phyloP scores from a whole-genome alignment of 2,113 vertebrate genomes.

The Pachyramphus minor region DNA sequence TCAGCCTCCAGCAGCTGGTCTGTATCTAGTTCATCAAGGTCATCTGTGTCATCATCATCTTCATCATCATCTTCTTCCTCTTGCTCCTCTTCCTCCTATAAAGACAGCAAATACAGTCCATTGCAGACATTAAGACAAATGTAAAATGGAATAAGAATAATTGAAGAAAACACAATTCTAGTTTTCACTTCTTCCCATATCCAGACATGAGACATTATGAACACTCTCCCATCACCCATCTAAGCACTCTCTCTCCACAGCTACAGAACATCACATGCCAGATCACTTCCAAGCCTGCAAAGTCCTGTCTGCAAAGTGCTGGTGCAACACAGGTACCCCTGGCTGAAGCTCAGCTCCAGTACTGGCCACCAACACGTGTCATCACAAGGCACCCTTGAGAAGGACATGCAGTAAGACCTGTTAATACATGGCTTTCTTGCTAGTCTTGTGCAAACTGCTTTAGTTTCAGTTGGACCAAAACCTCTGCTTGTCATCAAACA shows the following conservation, averaged over 20 bases:
- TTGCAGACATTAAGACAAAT: neutral
- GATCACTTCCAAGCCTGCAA: neutral
- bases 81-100: constrained; percentile 87
- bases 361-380: neutral
- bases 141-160: neutral
- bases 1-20: constrained; percentile 90
- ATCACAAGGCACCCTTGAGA: neutral
- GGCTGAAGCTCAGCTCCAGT: neutral
- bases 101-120: neutral
- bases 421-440: neutral
- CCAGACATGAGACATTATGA: neutral
- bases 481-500: neutral
- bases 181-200: neutral
- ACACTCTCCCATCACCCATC: neutral
- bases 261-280: neutral
- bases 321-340: neutral
- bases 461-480: neutral
- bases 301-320: neutral
- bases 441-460: neutral
- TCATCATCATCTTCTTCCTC: constrained; percentile 92
- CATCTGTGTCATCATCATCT: constrained; percentile 91
- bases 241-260: neutral
- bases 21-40: constrained; percentile 86
- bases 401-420: neutral
- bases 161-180: neutral